Conservation (phyloP, 1,140 invertebrate genomes). For the Oncopeltus fasciatus region DNA sequence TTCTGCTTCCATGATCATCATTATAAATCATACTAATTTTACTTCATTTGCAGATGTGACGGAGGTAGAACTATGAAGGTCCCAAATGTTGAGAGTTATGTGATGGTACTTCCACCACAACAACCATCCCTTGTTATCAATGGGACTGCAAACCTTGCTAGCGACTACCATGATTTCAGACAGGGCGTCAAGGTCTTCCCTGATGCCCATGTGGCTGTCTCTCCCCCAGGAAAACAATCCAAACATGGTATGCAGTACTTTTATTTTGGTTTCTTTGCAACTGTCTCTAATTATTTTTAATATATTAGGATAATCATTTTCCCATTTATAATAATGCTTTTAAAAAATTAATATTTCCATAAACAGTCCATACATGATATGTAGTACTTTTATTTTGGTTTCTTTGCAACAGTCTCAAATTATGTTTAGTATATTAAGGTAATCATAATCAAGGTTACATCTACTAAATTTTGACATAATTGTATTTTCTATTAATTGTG, state of each 20-base stretch:
- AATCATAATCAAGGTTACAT: too few relatives aligned
- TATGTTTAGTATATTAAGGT: too few relatives aligned
- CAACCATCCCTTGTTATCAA: slow-evolving; percentile 71
- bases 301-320: too few relatives aligned
- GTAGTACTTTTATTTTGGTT: not conserved
- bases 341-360: too few relatives aligned
- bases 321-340: too few relatives aligned
- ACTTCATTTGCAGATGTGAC: slow-evolving; percentile 40
- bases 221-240: slow-evolving; percentile 32
- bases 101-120: slow-evolving; percentile 73
- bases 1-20: too few relatives aligned
- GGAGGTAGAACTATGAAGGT: slow-evolving; percentile 53
- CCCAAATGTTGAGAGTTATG: slow-evolving; percentile 62
- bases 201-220: slow-evolving; percentile 55
- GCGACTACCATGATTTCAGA: slow-evolving; percentile 74
- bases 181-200: slow-evolving; percentile 71
- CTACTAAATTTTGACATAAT: too few relatives aligned
- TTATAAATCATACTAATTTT: not conserved
- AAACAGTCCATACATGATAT: slow-evolving; percentile 30
- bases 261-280: not conserved
- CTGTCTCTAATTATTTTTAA: too few relatives aligned
- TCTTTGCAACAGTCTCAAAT: too few relatives aligned
- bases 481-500: too few relatives aligned
- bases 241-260: slow-evolving; percentile 27
- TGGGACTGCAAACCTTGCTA: slow-evolving; percentile 63